Conservation (phyloP, 2,888 invertebrate species). For the Pyrgus malvae region DNA sequence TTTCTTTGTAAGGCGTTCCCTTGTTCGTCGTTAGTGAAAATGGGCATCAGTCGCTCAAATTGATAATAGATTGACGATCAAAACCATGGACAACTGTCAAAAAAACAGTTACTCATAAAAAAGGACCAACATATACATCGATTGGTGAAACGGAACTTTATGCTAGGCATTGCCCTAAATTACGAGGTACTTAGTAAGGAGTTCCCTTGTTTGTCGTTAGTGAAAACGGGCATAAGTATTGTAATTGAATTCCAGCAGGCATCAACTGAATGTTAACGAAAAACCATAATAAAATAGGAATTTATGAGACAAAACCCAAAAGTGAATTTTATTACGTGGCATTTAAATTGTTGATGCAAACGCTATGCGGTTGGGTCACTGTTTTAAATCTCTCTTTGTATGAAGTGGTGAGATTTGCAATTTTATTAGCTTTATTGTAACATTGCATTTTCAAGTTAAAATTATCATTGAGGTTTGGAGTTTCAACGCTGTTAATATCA, state of each 20-base stretch:
- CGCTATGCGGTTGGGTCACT: slow-evolving; percentile 10
- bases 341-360: slow-evolving; percentile 21
- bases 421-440: slow-evolving; percentile 24
- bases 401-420: slow-evolving; percentile 22
- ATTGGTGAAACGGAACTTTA: too few relatives aligned
- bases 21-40: too few relatives aligned
- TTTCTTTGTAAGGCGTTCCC: too few relatives aligned
- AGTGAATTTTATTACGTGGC: slow-evolving; percentile 16
- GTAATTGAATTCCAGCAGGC: not conserved
- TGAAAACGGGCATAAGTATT: too few relatives aligned
- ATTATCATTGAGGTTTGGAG: slow-evolving; percentile 19
- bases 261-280: not conserved
- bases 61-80: too few relatives aligned
- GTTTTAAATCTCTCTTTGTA: slow-evolving; percentile 21
- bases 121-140: too few relatives aligned
- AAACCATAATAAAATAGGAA: slow-evolving; percentile 6
- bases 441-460: slow-evolving; percentile 17
- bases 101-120: too few relatives aligned
- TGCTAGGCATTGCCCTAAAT: too few relatives aligned
- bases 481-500: slow-evolving; percentile 22
- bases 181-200: too few relatives aligned
- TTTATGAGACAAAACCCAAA: slow-evolving; percentile 11
- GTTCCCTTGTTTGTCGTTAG: too few relatives aligned
- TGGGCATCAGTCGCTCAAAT: too few relatives aligned
- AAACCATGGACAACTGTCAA: too few relatives aligned